A percentile compares a stretch with the other conserved stretches of the same genome.
Conservation (phyloP, 2,113 vertebrate species). For the Nyctibius bracteatus region DNA sequence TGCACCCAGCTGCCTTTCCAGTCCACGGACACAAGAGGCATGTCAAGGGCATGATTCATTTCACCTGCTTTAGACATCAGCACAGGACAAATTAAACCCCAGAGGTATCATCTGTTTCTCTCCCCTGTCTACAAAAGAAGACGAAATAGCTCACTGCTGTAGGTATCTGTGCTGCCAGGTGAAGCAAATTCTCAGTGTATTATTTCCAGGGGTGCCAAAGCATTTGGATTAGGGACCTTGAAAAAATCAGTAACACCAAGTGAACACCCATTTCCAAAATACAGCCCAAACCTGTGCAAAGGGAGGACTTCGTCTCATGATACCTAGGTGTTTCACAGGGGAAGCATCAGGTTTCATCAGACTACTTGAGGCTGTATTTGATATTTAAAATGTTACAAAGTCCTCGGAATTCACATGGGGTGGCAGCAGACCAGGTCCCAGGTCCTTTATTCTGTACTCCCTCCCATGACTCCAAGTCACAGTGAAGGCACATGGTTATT, state of each 20-base stretch:
- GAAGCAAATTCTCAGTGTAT: background rate
- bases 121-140: background rate
- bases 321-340: background rate
- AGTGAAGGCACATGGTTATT: background rate
- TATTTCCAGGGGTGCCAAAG: background rate
- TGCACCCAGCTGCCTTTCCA: background rate
- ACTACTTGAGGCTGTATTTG: background rate
- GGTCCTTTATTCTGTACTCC: background rate
- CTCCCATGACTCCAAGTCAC: background rate
- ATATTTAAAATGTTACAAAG: background rate
- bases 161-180: background rate
- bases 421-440: background rate
- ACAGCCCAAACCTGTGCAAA: background rate
- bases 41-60: background rate
- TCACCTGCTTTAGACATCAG: background rate
- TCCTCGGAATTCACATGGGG: background rate
- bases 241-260: background rate
- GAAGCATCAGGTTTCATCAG: background rate
- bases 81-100: background rate
- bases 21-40: background rate
- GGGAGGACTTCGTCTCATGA: background rate
- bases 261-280: background rate
- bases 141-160: background rate
- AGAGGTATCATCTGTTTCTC: conserved; percentile 38
- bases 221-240: background rate